phyloP scores from a whole-genome alignment of 2,888 invertebrate genomes.

The Autographa pulchrina region DNA sequence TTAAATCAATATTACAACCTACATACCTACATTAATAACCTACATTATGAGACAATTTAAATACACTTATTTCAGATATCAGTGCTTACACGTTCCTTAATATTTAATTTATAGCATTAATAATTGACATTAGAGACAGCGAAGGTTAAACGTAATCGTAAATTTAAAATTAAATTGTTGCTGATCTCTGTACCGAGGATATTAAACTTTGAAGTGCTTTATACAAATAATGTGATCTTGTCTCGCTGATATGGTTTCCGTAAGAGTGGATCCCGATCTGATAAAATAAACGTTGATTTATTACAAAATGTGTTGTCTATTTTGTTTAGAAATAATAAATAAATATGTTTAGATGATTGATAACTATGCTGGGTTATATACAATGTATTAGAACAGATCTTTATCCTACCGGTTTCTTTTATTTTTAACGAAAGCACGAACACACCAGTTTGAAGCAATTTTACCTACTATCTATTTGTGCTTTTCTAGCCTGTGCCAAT shows the following conservation, averaged over 20 bases:
- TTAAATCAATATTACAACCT: no score
- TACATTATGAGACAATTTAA: slow-evolving; percentile 8
- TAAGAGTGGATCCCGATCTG: slow-evolving; percentile 17
- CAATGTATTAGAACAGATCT: no score
- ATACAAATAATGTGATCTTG: slow-evolving; percentile 35
- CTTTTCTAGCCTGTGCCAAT: no score
- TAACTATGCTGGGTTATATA: no score
- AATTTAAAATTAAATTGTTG: slow-evolving; percentile 49
- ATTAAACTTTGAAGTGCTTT: slow-evolving; percentile 41
- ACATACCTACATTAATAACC: not conserved
- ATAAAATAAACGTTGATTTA: slow-evolving; percentile 10
- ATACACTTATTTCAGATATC: slow-evolving; percentile 16
- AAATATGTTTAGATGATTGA: not conserved
- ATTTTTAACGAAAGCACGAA: no score
- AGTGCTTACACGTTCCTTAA: slow-evolving; percentile 22
- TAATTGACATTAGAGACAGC: slow-evolving; percentile 42
- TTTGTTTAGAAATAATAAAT: not conserved
- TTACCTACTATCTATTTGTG: no score
- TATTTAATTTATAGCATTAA: slow-evolving; percentile 50
- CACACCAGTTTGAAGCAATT: no score
- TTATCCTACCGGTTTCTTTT: no score
- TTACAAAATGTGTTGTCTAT: slow-evolving; percentile 11
- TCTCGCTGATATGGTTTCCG: slow-evolving; percentile 22
- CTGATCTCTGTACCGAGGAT: slow-evolving; percentile 24
- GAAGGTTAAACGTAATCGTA: slow-evolving; percentile 37